Base-by-base conservation (phyloP, 2,113 vertebrate genomes). In the Reinhardtius hippoglossoides region DNA sequence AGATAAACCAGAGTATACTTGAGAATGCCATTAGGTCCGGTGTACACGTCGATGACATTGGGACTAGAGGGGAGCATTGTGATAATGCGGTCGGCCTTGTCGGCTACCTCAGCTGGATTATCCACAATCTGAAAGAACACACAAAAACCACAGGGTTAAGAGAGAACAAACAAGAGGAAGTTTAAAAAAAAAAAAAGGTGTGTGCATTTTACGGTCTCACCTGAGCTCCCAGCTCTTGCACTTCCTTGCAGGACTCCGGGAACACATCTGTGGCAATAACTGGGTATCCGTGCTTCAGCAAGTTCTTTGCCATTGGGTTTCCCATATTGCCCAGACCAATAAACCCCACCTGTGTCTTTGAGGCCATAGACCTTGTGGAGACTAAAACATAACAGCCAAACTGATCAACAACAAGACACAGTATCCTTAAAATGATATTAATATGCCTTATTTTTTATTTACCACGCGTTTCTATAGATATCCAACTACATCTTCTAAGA, bases 241-340 rank as follows among this genome's bases (percentile, higher is more conserved):
- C 86, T 81, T 98, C 98, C 91, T 97, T 99, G 91, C 98, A 98
- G 24, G 97, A 96, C 89, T 99, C 98, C 57, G 98, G 98, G 89
- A 99, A 99, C 14, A 99, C 94, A 89, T 99, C 98, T 44, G 96
- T 95, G 48, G 97, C 96, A 84, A 99, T 93, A 73, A 99, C 92
- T 10, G 98, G 98, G 83, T 98, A 99, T 80, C 98, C 98, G 18
- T 98, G 94, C 86, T 98, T 97, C 87, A 98, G 83, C 85, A 99
- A 94, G 85, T 99, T 99, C 94, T 96, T 98, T 70, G 98, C 98
- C 98, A 99, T 99, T 81, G 97, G 98, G 90, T 96, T 98, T 79
- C 98, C 98, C 98, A 99, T 99, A 82, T 99, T 99, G 71, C 98
- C 98, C 89, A 99, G 91, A 54, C 98, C 98, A 92, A 99, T 67